Base-by-base conservation (phyloP, 2,888 invertebrate genomes). In the Operophtera brumata region DNA sequence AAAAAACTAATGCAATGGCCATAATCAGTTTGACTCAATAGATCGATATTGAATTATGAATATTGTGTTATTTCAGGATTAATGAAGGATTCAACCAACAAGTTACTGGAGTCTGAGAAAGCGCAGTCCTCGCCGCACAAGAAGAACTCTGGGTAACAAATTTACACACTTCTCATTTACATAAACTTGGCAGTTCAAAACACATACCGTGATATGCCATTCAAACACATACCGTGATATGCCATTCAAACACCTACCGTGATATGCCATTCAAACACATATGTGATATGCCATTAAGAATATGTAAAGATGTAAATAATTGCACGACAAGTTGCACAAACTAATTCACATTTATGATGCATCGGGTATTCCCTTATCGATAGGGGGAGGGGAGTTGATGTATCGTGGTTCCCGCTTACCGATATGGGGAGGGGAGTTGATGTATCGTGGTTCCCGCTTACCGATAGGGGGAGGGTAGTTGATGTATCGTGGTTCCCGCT, bases 41-140 rank as follows among this genome's bases (percentile, higher is more conserved):
- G 4, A 20, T 20, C 20, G 2, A 5, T 14, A 14, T 13, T 13
- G 13, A 11, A 34, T 8, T 37, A 8, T 8, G 2, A n/a, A 40
- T 8, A 25, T 40, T 6, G 9, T 8, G 4, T 11, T 35, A 48
- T 53, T 51, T 32, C 70, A 88, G 89, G 88, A 69, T 82, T 85
- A 71, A 86, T 86, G 80, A 89, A 89, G 73, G 88, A 89, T 73
- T 85, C 90, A 54, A 87, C 82, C 74, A 76, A 82, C 64, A 89
- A 87, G 69, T 71, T 90, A 64, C 67, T 90, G 72, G 87, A 89
- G 59, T 87, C 88, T 0, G 90, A 90, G 69, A 90, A 89, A 65
- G 67, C 85, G 45, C 86, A 88, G 49, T 79, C 88, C 2, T 82
- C 85, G 8, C 87, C 87, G 42, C 82, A 87, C 71, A 90, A 89